Base-by-base conservation (phyloP, 2,797 vertebrate genomes). In the Cottoperca gobio region DNA sequence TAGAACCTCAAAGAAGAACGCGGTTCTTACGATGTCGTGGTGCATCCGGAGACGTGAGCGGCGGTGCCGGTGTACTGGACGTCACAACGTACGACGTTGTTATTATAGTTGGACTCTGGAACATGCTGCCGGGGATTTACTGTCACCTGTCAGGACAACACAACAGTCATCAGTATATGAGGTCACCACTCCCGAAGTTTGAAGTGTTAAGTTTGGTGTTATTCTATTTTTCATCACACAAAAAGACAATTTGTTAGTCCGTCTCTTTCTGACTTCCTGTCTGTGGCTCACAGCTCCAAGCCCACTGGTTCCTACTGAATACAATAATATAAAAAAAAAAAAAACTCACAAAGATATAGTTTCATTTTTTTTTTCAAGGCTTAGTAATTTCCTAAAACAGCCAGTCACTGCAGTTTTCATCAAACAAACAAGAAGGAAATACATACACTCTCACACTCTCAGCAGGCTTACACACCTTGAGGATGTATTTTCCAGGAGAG, bases 401-500 rank as follows among this genome's bases (percentile, higher is more conserved):
- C 26, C 26, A 26, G 26, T 26, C 4, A 26, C 37, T 59, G 8
- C 45, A 16, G 7, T 14, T 62, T 35, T 11, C 28, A 59, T 40
- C 37, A 42, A n/a, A 26, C 4, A 42, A n/a, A n/a, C n/a, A n/a
- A n/a, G n/a, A n/a, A n/a, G n/a, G n/a, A n/a, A n/a, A n/a, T n/a
- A n/a, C n/a, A n/a, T n/a, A n/a, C n/a, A n/a, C n/a, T n/a, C n/a
- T n/a, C n/a, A n/a, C 23, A 21, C 10, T 39, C 13, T 16, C 7
- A 37, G 17, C 1, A 26, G 49, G 31, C 26, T 13, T 9, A 17
- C 78, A 23, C 23, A 97, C 98, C 97, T 98, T 99, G 23, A 99
- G 95, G 90, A 97, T 93, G 86, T 99, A 99, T 91, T 95, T 97
- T 79, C 97, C 98, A 73, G 98, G 97, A 58, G 95, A 90, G 54